Evolutionary conservation across 2,888 invertebrate genomes (phyloP).

Genomic region (Himalopsyche japonica): DNA sequence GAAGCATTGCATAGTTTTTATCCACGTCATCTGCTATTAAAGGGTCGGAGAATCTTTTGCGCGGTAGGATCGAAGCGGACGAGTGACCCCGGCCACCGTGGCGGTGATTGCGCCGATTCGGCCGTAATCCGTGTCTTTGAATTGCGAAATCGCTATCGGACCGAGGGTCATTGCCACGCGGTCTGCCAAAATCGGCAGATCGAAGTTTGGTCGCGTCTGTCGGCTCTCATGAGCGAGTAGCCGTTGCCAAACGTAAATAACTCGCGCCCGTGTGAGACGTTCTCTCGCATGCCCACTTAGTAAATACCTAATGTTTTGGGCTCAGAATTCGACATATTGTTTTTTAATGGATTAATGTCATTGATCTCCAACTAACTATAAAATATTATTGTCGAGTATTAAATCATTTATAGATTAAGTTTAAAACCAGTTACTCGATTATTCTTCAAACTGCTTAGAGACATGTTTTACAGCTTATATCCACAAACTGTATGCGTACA

Average conservation of each 20-base stretch:
- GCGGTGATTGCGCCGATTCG: background rate
- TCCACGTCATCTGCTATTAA: too few relatives aligned
- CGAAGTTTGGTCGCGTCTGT: conserved; percentile 36
- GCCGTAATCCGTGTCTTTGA: background rate
- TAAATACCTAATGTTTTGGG: background rate
- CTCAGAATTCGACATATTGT: too few relatives aligned
- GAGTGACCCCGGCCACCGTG: background rate
- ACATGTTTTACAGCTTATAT: too few relatives aligned
- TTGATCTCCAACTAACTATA: too few relatives aligned
- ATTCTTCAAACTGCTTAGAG: too few relatives aligned
- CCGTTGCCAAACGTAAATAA: conserved; percentile 16
- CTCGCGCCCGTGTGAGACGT: background rate
- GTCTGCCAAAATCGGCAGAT: conserved; percentile 25
- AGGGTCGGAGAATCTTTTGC: background rate
- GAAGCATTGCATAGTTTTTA: too few relatives aligned
- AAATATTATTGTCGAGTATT: too few relatives aligned
- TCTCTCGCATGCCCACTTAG: background rate
- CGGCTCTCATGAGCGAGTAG: conserved; percentile 7
- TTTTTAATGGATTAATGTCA: too few relatives aligned
- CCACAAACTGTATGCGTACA: too few relatives aligned
- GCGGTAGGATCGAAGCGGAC: background rate
- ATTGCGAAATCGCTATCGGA: background rate
- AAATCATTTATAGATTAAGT: too few relatives aligned
- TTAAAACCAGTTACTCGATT: too few relatives aligned
- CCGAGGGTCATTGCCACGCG: conserved; percentile 14